Conservation (phyloP, 2,113 vertebrate genomes). For the human (Homo sapiens) region DNA sequence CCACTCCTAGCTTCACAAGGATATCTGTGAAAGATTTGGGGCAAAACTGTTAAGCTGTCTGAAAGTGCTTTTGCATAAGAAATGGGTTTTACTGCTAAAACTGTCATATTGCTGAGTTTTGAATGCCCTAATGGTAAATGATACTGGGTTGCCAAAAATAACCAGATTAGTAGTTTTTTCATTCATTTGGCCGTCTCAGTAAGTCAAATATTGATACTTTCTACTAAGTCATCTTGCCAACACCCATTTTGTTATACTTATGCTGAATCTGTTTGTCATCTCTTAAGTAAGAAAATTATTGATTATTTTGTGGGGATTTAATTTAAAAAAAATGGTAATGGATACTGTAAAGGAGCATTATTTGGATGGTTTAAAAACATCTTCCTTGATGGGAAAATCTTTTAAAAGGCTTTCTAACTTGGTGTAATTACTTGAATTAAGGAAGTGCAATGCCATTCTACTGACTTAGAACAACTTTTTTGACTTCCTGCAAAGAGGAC, state of each 20-base stretch:
- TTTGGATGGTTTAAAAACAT: not conserved
- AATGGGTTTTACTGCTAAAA: not conserved
- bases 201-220: not conserved
- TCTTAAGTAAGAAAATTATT: not conserved
- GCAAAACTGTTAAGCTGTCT: not conserved
- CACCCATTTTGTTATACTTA: not conserved
- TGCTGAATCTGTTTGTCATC: not conserved
- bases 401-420: not conserved
- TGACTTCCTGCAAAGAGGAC: slow-evolving; percentile 89
- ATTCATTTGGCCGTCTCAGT: not conserved
- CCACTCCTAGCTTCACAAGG: not conserved
- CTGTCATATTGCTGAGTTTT: not conserved
- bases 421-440: slow-evolving; percentile 71
- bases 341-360: not conserved
- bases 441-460: slow-evolving; percentile 80
- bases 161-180: not conserved
- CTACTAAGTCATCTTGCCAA: not conserved
- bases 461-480: slow-evolving; percentile 77
- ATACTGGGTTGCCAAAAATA: not conserved
- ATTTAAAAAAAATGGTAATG: not conserved
- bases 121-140: not conserved
- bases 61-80: not conserved
- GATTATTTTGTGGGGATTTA: not conserved
- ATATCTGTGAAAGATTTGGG: not conserved
- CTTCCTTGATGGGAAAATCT: not conserved